Base-by-base conservation (phyloP, 2,797 vertebrate species). In the Columba guinea region DNA sequence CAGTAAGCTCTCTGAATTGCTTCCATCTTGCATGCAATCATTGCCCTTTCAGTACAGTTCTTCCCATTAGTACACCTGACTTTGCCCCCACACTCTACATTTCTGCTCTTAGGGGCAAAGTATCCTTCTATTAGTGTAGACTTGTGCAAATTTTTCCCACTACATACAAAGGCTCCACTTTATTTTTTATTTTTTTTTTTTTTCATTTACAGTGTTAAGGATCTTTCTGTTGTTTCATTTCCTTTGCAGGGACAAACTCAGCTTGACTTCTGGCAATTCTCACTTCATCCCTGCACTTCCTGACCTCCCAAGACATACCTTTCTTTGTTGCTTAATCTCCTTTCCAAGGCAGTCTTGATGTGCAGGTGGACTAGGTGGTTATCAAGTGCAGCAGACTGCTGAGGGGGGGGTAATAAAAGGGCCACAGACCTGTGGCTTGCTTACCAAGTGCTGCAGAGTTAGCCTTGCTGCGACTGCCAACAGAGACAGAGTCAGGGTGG, bases 261-360 rank as follows among this genome's bases (percentile, higher is more conserved):
- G 89, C 91, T 93, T 95, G 91, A 95, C 71, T 94, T 73, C 91
- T 78, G 64, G 76, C 84, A 95, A 88, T 87, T 95, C 84, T 93
- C 63, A 39, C 90, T 95, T 95, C 78, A 93, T 91, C 71, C 69
- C 79, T 95, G 92, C 82, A 84, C 79, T 91, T 95, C 68, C 89
- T 95, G 94, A 97, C 90, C 93, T 96, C 87, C 75, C 68, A 94
- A 91, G 76, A 92, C 79, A 75, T 75, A 64, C 46, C 24, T 93
- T 83, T 68, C 82, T 96, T 78, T 95, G 75, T 75, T 87, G 62
- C 27, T 91, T 92, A 94, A 93, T 95, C 90, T 46, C 75, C 65
- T 88, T 89, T 62, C 74, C 13, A 17, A 85, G 49, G 35, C 53
- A 30, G 75, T 41, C 74, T 95, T 93, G 67, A 84, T 93, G 74